A percentile compares a stretch with the other conserved stretches of the same genome.
These are phyloP conservation scores for Drosophila pectinifera DNA, from an alignment of 1,140 invertebrate genomes.

Conservation along the genomic window DNA sequence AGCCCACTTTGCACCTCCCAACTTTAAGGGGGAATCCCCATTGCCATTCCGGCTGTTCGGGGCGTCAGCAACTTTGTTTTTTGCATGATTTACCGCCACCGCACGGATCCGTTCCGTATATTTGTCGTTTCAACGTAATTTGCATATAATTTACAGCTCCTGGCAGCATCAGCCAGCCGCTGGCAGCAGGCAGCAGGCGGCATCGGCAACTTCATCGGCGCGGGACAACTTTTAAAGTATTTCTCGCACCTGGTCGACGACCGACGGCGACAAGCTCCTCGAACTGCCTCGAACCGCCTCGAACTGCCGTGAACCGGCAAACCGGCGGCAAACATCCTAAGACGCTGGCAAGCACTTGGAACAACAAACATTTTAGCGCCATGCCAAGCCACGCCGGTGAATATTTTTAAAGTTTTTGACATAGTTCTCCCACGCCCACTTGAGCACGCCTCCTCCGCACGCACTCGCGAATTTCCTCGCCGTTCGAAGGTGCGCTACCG, in stretches of 20 bases:
- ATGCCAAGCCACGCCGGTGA: conserved; percentile 32
- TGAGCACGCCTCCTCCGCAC: conserved; percentile 60
- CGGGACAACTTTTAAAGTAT: conserved; percentile 65
- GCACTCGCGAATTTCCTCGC: conserved; percentile 40
- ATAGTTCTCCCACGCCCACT: conserved; percentile 75
- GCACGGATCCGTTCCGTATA: conserved; percentile 71
- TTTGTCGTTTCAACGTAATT: conserved; percentile 78
- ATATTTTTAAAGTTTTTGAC: conserved; percentile 84
- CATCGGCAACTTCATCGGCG: conserved; percentile 26
- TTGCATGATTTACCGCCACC: conserved; percentile 79
- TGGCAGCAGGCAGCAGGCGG: no score
- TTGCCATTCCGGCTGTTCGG: conserved; percentile 5
- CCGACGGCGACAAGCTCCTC: conserved; percentile 20
- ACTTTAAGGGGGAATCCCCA: background rate
- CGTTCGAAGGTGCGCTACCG: conserved; percentile 45
- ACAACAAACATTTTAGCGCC: conserved; percentile 68
- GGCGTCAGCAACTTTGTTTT: conserved; percentile 76
- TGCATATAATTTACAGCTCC: conserved; percentile 80
- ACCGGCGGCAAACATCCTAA: conserved; percentile 45
- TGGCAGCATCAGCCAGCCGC: no score
- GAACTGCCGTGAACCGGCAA: background rate
- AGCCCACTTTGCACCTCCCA: background rate
- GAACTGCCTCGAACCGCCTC: conserved; percentile 11
- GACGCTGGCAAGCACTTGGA: conserved; percentile 33
- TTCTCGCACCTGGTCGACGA: conserved; percentile 71